Evolutionary conservation across 2,113 vertebrate species (phyloP).

Genomic region (Dipodomys stephensi): DNA sequence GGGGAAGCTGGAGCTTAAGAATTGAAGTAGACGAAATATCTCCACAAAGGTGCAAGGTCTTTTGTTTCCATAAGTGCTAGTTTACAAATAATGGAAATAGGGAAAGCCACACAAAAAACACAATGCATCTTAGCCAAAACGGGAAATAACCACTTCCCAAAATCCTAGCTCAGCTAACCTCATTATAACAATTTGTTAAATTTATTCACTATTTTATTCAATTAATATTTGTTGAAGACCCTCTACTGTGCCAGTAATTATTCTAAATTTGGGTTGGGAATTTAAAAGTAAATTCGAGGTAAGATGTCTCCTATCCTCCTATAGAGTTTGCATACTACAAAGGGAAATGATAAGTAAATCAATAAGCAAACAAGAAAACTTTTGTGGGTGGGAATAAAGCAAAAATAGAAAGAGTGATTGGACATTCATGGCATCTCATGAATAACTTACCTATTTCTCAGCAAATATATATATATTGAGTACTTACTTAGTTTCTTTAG

Average conservation of each 20-base stretch:
- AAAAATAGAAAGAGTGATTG: slow-evolving; percentile 37
- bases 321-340: not conserved
- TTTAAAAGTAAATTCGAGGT: not conserved
- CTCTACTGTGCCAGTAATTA: not conserved
- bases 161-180: not conserved
- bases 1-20: not conserved
- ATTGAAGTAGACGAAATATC: slow-evolving; percentile 30
- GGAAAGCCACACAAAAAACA: slow-evolving; percentile 4
- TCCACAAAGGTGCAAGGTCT: not conserved
- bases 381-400: slow-evolving; percentile 7
- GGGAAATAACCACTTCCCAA: not conserved
- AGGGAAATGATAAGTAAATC: not conserved
- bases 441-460: slow-evolving; percentile 45
- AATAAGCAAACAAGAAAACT: not conserved
- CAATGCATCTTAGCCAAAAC: slow-evolving; percentile 24
- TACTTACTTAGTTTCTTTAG: slow-evolving; percentile 24
- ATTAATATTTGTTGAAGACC: slow-evolving; percentile 26
- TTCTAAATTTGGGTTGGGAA: not conserved
- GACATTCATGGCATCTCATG: not conserved
- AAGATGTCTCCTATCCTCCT: not conserved
- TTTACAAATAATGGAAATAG: not conserved
- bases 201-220: slow-evolving; percentile 2
- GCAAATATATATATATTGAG: not conserved
- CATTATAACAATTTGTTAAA: not conserved
- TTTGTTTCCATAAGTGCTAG: slow-evolving; percentile 31